Base-by-base conservation (phyloP, 2,888 invertebrate species). In the Stramonita haemastoma region DNA sequence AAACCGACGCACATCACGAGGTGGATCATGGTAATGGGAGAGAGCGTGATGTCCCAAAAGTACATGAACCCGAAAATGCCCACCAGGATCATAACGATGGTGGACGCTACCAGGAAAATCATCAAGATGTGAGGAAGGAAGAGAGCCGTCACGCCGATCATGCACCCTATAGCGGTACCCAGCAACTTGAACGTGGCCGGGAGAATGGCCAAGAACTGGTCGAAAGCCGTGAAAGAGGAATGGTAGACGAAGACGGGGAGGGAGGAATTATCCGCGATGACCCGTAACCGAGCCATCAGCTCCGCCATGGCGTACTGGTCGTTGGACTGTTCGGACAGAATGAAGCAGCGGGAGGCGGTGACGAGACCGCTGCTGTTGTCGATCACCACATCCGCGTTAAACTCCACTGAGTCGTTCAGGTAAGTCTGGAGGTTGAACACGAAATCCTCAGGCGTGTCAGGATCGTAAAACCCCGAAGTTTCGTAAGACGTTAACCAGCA, bases 321-420 rank as follows among this genome's bases (percentile, higher is more conserved):
- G 0, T 97, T 98, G 86, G 99, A 98, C 94, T 98, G 98, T 2
- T 6, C n/a, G 0, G 91, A 90, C 81, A 90, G 73, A 8, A 90
- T 81, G 32, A 88, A 88, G 32, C 91, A 91, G 26, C 91, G 70
- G 84, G 98, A 98, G 0, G 98, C 98, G 8, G 97, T 94, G 66
- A 98, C 97, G 97, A 60, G 90, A 5, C 89, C 79, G 17, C 90
- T 90, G 15, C 34, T 81, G 13, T 13, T 32, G 83, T 91, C 90
- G 77, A 92, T 90, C 19, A 91, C 90, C 19, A 92, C 89, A 88
- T 92, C 91, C 32, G 91, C 90, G 15, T 87, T 19, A 57, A 89
- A 90, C 1, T 86, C 46, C n/a, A 91, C 88, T 5, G 77, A 34
- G 17, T 88, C n/a, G 17, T 87, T 34, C 34, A 92, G 90, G n/a